Conservation (phyloP, 2,113 vertebrate genomes). For the Anguilla japonica region DNA sequence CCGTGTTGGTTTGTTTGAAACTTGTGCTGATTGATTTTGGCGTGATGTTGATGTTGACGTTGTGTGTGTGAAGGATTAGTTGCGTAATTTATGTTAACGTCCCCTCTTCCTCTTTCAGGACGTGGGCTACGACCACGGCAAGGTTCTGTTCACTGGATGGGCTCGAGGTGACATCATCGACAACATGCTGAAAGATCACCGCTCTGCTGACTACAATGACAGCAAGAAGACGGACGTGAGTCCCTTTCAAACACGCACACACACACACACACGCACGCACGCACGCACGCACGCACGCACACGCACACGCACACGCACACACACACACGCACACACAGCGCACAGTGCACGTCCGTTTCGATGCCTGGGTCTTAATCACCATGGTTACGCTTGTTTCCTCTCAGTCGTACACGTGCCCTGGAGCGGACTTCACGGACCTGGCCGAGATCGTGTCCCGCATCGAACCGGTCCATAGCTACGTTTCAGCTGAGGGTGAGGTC, state of each 20-base stretch:
- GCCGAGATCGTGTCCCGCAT: constrained; percentile 94
- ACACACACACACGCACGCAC: background rate
- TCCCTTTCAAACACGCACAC: background rate
- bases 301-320: background rate
- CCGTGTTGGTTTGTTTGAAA: background rate
- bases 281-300: background rate
- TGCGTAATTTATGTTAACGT: no score
- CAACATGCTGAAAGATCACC: constrained; percentile 89
- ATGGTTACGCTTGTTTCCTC: background rate
- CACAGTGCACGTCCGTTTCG: background rate
- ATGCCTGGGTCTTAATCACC: background rate
- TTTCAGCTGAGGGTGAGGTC: constrained; percentile 68
- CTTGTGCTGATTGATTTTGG: background rate
- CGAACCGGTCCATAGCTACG: constrained; percentile 80
- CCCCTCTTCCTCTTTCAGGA: constrained; percentile 66
- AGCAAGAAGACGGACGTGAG: constrained; percentile 87
- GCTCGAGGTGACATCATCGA: constrained; percentile 83
- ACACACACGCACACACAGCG: background rate
- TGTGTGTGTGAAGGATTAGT: no score
- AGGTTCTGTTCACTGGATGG: constrained; percentile 87
- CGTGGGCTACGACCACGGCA: constrained; percentile 89
- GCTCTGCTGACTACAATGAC: constrained; percentile 83
- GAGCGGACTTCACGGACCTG: constrained; percentile 89
- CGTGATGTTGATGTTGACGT: background rate
- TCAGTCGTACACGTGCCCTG: constrained; percentile 74